Conservation (phyloP, 2,797 vertebrate species). For the Silurus aristotelis region DNA sequence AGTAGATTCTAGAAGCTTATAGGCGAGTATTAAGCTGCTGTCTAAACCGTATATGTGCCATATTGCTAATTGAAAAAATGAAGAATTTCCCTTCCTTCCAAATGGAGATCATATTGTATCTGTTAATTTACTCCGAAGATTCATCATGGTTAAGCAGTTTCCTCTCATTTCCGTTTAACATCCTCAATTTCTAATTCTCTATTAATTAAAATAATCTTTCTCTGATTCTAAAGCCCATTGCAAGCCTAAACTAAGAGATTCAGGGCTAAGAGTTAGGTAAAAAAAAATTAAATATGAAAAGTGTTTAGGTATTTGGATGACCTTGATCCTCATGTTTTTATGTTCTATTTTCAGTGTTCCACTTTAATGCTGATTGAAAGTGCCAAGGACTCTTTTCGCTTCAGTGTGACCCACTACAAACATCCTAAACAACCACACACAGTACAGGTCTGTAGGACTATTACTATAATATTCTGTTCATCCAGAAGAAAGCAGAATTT, state of each 20-base stretch:
- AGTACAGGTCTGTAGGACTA: conserved; percentile 81
- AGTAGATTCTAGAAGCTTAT: neutral
- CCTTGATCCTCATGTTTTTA: neutral
- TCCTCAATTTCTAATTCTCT: conserved; percentile 15
- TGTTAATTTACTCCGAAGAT: neutral
- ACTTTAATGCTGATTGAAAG: conserved; percentile 94
- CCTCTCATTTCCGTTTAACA: neutral
- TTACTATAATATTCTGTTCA: neutral
- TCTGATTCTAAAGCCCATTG: neutral
- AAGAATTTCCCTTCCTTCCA: neutral
- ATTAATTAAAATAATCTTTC: neutral
- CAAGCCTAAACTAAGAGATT: neutral
- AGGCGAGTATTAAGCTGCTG: neutral
- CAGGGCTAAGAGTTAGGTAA: neutral
- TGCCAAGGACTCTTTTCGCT: conserved; percentile 90
- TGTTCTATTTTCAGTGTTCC: conserved; percentile 80
- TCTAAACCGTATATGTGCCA: neutral
- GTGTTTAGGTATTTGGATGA: neutral
- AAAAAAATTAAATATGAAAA: neutral
- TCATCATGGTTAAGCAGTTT: neutral
- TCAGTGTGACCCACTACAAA: conserved; percentile 94
- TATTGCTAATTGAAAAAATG: neutral
- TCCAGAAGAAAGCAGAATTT: neutral
- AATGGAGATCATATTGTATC: neutral
- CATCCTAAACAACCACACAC: conserved; percentile 91